A percentile compares a stretch with the other conserved stretches of the same genome.
phyloP scores from a whole-genome alignment of 1,140 invertebrate species.

The Agrypnia vestita region DNA sequence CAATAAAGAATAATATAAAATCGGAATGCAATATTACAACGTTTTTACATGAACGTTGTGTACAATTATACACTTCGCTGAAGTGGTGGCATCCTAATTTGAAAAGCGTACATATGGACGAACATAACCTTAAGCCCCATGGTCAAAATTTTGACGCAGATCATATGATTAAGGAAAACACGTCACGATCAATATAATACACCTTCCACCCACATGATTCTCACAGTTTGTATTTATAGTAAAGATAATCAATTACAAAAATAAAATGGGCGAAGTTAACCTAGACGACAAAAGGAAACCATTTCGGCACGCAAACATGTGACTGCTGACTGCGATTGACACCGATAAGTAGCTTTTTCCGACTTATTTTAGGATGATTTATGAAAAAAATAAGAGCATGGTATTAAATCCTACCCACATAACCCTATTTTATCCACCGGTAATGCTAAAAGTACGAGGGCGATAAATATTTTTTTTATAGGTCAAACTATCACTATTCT shows the following conservation, averaged over 20 bases:
- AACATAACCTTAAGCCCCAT: slow-evolving; percentile 14
- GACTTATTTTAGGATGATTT: slow-evolving; percentile 44
- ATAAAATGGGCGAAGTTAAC: slow-evolving; percentile 27
- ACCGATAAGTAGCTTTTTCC: slow-evolving; percentile 46
- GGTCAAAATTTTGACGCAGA: slow-evolving; percentile 42
- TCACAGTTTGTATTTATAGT: too few relatives aligned
- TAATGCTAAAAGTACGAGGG: slow-evolving; percentile 1
- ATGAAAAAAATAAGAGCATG: slow-evolving; percentile 25
- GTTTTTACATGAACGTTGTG: too few relatives aligned
- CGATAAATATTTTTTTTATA: slow-evolving; percentile 38
- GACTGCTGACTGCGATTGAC: slow-evolving; percentile 48
- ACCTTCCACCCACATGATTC: too few relatives aligned
- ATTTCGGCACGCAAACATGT: slow-evolving; percentile 50
- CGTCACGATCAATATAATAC: not conserved
- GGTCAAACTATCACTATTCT: slow-evolving; percentile 29
- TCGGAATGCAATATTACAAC: too few relatives aligned
- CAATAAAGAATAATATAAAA: too few relatives aligned
- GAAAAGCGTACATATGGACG: slow-evolving; percentile 3
- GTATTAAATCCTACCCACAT: slow-evolving; percentile 42
- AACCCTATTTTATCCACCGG: slow-evolving; percentile 28
- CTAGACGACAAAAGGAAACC: slow-evolving; percentile 27
- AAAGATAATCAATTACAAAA: not conserved
- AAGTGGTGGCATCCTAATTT: slow-evolving; percentile 1
- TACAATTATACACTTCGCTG: too few relatives aligned
- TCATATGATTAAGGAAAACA: slow-evolving; percentile 39